Evolutionary conservation across 2,113 vertebrate genomes (phyloP).

Genomic region (Apistogramma diplotaenia): DNA sequence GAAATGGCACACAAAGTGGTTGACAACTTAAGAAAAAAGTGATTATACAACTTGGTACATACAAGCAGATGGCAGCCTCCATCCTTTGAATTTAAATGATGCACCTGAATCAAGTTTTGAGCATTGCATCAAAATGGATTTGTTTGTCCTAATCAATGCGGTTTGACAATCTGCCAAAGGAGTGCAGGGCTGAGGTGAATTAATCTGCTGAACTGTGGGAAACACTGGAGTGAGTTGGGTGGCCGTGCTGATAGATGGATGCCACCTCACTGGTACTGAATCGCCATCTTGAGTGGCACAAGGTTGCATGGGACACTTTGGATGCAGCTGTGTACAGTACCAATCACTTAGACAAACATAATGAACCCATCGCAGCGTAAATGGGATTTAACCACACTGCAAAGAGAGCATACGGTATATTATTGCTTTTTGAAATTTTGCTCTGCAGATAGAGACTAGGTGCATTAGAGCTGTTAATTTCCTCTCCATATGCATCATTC

Average conservation of each 20-base stretch:
- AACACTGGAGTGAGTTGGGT: constrained; percentile 24
- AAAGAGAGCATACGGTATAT: not conserved
- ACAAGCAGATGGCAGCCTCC: constrained; percentile 37
- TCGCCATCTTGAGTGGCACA: not conserved
- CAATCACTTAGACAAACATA: constrained; percentile 1
- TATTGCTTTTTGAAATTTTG: constrained; percentile 6
- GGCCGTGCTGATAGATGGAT: constrained; percentile 41
- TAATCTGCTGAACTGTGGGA: constrained; percentile 46
- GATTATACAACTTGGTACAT: constrained; percentile 17
- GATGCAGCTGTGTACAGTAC: not conserved
- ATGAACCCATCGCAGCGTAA: constrained; percentile 7
- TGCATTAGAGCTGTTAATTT: not conserved
- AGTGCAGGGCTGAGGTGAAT: constrained; percentile 37
- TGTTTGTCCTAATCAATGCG: constrained; percentile 56
- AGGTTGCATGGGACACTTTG: not conserved
- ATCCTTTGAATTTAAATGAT: constrained; percentile 43
- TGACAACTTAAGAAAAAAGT: constrained; percentile 10
- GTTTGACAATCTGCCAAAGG: constrained; percentile 48
- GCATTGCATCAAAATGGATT: constrained; percentile 56
- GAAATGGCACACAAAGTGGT: not conserved
- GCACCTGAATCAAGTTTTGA: constrained; percentile 58
- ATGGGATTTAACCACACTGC: not conserved
- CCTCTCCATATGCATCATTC: not conserved
- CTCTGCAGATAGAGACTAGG: constrained; percentile 6
- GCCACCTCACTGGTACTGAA: not conserved